phyloP scores from a whole-genome alignment of 2,888 invertebrate genomes.

The Barypeithes pellucidus region DNA sequence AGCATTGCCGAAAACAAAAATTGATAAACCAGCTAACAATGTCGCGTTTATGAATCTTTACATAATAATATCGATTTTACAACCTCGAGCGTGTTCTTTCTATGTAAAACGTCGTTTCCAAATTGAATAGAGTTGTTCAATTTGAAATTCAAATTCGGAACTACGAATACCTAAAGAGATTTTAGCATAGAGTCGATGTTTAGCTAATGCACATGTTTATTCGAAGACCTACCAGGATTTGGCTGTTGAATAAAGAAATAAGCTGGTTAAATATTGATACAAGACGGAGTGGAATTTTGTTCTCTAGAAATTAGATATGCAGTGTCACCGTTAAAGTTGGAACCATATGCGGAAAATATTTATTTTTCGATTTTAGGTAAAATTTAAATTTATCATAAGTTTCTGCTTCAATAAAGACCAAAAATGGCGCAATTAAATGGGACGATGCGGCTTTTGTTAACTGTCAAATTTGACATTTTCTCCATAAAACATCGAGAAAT shows the following conservation, averaged over 20 bases:
- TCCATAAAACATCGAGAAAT: too few relatives aligned
- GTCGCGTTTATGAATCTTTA: conserved; percentile 7
- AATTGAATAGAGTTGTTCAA: conserved; percentile 48
- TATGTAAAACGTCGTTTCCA: conserved; percentile 34
- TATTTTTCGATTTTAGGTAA: too few relatives aligned
- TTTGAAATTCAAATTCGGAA: conserved; percentile 47
- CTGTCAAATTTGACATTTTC: too few relatives aligned
- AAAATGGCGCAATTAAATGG: too few relatives aligned
- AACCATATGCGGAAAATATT: too few relatives aligned
- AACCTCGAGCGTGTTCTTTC: conserved; percentile 31
- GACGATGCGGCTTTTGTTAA: too few relatives aligned
- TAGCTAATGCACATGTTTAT: conserved; percentile 37
- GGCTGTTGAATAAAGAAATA: conserved; percentile 23
- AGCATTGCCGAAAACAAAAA: neutral
- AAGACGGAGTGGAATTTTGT: neutral
- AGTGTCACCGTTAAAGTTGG: too few relatives aligned
- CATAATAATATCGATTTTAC: conserved; percentile 34
- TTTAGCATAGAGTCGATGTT: conserved; percentile 37
- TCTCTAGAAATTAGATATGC: neutral
- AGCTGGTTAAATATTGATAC: conserved; percentile 7
- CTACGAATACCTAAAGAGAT: conserved; percentile 34
- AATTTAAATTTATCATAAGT: too few relatives aligned
- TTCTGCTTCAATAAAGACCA: too few relatives aligned
- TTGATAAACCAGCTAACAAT: neutral
- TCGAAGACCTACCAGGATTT: conserved; percentile 11